Evolutionary conservation across 64 coral and sea anemone genomes (phyloP), one percentile per base, ranked within the genome.

Genomic region (Anthopleura sola): DNA sequence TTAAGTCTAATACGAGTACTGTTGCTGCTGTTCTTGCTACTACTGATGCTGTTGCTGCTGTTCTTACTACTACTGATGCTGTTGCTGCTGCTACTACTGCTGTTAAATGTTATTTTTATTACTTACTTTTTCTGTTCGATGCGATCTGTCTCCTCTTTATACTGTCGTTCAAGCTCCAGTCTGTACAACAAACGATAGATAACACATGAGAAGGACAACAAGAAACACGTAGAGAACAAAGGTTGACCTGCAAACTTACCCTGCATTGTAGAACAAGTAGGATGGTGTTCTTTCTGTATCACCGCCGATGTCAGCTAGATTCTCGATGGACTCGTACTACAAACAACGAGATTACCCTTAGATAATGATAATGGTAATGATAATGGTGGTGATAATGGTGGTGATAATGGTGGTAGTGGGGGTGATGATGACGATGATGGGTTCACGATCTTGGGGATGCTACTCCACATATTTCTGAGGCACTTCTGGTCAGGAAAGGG

Each of bases 241-340:
- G 28, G 26, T 16, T 34, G 11, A 71, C 3, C 10, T 32, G 28
- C 4, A 34, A 10, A 12, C 93, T 86, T 53, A 99, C 97, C 97
- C 93, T 15, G 97, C 97, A 37, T 99, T 99, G 85, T 99, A 98
- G 56, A 98, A 92, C 48, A 99, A 88, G 40, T 95, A 99, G 0
- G 97, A 95, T 3, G 97, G 97, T n/a, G 90, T 88, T 29, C 86
- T 90, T 54, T 99, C 97, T 37, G 87, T 56, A 37, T 99, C 92
- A 14, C 47, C 86, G 0, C 79, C 80, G 37, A 94, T 91, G 48
- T 92, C 93, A 13, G 87, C 90, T 19, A 99, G 87, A 87, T 99
- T 99, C 55, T 99, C 97, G 85, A 99, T 99, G 21, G 97, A 99
- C 29, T 94, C 92, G 48, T 90, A 99, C 97, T 99, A 49, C n/a